phyloP scores from a whole-genome alignment of 2,888 invertebrate genomes.

The Drosophila colorata region DNA sequence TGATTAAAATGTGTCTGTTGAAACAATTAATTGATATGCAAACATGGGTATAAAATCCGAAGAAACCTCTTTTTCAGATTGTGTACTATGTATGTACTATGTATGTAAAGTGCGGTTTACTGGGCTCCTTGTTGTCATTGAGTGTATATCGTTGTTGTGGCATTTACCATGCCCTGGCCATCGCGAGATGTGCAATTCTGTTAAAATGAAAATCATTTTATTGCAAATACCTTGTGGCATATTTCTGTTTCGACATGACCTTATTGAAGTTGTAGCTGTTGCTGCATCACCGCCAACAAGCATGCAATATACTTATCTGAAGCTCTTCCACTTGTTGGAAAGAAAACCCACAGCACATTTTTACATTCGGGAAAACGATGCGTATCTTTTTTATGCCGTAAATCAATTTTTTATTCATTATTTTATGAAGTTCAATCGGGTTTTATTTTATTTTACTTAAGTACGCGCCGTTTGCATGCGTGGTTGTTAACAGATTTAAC shows the following conservation, averaged over 20 bases:
- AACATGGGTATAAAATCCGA: background rate
- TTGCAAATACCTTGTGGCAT: constrained; percentile 69
- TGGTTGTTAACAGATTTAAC: constrained; percentile 72
- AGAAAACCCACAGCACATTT: constrained; percentile 57
- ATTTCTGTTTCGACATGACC: constrained; percentile 64
- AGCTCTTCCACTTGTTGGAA: constrained; percentile 50
- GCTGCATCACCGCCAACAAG: constrained; percentile 22
- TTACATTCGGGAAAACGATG: constrained; percentile 53
- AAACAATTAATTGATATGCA: background rate
- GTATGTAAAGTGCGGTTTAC: constrained; percentile 2
- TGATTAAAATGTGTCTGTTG: background rate
- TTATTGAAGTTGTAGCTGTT: constrained; percentile 24
- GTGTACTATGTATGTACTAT: background rate
- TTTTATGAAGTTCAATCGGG: constrained; percentile 75
- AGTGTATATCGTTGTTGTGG: constrained; percentile 17
- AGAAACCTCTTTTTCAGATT: background rate
- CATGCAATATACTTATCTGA: constrained; percentile 27
- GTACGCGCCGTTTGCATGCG: constrained; percentile 69
- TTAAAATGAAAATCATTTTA: constrained; percentile 73
- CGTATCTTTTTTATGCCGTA: constrained; percentile 53
- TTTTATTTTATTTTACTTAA: constrained; percentile 58
- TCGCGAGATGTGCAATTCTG: constrained; percentile 44
- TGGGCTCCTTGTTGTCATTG: constrained; percentile 2
- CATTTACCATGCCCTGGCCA: constrained; percentile 10
- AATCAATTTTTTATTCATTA: constrained; percentile 81